phyloP scores from a whole-genome alignment of 1,140 invertebrate genomes.

The Nomia melanderi region DNA sequence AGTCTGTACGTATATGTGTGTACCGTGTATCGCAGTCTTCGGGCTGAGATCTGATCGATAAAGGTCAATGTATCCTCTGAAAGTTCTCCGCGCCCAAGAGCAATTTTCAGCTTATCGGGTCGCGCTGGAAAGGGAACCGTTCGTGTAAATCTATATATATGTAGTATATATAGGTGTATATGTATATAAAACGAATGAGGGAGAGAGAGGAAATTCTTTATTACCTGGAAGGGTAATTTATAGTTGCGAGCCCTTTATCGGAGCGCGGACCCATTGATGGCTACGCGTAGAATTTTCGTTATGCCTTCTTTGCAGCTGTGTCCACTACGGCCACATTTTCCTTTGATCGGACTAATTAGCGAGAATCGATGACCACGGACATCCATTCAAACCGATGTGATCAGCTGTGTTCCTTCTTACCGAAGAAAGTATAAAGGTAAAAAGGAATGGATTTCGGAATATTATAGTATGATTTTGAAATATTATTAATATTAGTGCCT shows the following conservation, averaged over 20 bases:
- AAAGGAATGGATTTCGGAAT: too few relatives aligned
- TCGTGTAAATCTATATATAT: conserved; percentile 22
- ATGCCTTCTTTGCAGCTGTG: neutral
- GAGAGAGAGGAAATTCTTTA: conserved; percentile 16
- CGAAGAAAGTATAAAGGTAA: too few relatives aligned
- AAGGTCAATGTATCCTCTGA: conserved; percentile 32
- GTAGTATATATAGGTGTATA: neutral
- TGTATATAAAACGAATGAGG: too few relatives aligned
- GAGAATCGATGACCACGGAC: neutral
- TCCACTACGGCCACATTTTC: neutral
- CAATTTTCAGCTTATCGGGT: conserved; percentile 47
- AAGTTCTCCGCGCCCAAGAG: conserved; percentile 6
- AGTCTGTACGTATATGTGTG: neutral
- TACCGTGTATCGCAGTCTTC: neutral
- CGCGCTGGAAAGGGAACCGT: neutral
- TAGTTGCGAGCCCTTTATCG: neutral
- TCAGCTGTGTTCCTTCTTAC: too few relatives aligned
- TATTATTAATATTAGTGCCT: too few relatives aligned
- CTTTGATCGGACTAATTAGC: neutral
- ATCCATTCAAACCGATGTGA: too few relatives aligned
- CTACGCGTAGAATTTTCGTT: neutral
- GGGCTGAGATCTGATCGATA: conserved; percentile 37
- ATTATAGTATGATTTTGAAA: too few relatives aligned
- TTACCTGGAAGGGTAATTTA: conserved; percentile 24
- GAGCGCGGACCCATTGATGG: neutral